These are phyloP conservation scores for Strigamia crassipes DNA, from an alignment of 2,888 invertebrate species.

Conservation along the genomic window DNA sequence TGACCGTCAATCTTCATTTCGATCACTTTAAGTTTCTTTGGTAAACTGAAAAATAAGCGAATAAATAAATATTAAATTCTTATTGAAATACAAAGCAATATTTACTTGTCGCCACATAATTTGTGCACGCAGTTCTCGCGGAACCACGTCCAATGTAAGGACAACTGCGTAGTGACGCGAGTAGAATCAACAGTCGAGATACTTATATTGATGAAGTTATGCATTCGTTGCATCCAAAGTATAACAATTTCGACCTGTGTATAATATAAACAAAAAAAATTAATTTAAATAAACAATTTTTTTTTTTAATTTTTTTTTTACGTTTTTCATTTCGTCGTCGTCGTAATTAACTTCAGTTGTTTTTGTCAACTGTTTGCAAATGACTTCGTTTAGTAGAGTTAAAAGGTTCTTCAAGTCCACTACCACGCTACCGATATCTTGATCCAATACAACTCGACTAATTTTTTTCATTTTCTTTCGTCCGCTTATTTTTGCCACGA, in stretches of 20 bases:
- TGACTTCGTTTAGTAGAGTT: not conserved
- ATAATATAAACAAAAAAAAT: not conserved
- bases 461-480: not conserved
- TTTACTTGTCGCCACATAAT: not conserved
- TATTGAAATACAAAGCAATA: not conserved
- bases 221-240: conserved; percentile 5
- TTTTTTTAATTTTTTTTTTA: not conserved
- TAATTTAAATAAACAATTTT: not conserved
- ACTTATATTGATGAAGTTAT: not conserved
- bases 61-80: not conserved
- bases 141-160: conserved; percentile 50
- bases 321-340: not conserved
- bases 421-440: not conserved
- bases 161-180: not conserved
- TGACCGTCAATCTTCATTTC: not conserved
- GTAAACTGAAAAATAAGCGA: not conserved
- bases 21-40: not conserved
- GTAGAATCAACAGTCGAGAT: not conserved
- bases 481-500: not conserved
- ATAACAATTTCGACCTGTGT: not conserved
- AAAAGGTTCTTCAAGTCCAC: not conserved
- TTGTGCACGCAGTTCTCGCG: not conserved
- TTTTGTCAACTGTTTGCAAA: not conserved
- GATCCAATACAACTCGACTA: not conserved
- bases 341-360: not conserved